phyloP scores from a whole-genome alignment of 2,797 vertebrate genomes.

The Muraenolepis orangiensis region DNA sequence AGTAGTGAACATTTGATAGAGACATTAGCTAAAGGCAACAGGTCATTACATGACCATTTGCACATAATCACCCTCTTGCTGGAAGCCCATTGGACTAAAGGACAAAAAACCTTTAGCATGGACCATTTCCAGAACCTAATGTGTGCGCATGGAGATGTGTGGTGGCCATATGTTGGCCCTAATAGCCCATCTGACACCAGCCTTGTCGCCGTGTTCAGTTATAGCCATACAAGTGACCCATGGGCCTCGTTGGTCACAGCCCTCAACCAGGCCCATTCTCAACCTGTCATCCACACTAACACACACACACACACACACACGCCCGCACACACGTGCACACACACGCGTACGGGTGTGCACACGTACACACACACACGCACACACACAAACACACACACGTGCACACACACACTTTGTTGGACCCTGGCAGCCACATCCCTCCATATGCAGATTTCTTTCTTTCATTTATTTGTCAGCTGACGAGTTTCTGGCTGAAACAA shows the following conservation, averaged over 20 bases:
- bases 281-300: neutral
- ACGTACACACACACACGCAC: neutral
- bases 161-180: constrained; percentile 53
- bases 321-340: neutral
- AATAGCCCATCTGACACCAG: constrained; percentile 63
- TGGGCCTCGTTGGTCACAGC: constrained; percentile 34
- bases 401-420: neutral
- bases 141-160: constrained; percentile 21
- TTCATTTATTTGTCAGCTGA: neutral
- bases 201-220: constrained; percentile 57
- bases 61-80: constrained; percentile 67
- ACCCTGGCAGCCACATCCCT: neutral
- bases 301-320: neutral
- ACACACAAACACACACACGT: neutral
- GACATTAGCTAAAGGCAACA: constrained; percentile 64
- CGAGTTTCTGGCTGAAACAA: no score
- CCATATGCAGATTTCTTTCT: neutral
- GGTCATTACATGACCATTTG: constrained; percentile 67
- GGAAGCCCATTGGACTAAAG: constrained; percentile 50
- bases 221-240: constrained; percentile 57
- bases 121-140: constrained; percentile 51
- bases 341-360: neutral
- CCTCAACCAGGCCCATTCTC: constrained; percentile 4
- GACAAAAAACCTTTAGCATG: constrained; percentile 48
- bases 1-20: constrained; percentile 55